Conservation (phyloP, 1,140 invertebrate genomes). For the Pachyrhynchus sulphureomaculatus region DNA sequence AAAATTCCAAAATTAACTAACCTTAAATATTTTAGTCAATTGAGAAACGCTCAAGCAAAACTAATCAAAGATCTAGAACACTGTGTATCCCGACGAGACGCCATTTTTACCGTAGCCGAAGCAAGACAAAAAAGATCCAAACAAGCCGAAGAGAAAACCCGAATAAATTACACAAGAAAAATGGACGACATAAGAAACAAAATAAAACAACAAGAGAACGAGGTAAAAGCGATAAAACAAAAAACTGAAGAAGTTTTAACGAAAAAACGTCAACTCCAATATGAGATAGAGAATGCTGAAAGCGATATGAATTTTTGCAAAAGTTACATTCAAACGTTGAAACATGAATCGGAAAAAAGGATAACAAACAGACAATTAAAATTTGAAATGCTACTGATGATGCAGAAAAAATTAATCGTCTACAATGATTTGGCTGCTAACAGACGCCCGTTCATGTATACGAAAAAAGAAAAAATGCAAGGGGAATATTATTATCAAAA, state of each 20-base stretch:
- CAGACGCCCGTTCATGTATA: conserved; percentile 53
- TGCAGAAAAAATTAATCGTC: conserved; percentile 60
- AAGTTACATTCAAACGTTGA: conserved; percentile 7
- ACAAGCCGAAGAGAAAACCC: conserved; percentile 36
- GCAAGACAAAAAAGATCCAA: conserved; percentile 57
- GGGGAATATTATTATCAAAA: conserved; percentile 56
- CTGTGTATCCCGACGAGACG: conserved; percentile 69
- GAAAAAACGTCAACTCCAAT: conserved; percentile 6
- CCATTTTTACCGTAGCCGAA: conserved; percentile 61
- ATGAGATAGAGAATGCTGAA: conserved; percentile 35
- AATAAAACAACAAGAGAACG: conserved; percentile 58
- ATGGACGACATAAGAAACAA: conserved; percentile 60
- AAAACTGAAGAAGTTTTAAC: conserved; percentile 45
- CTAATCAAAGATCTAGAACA: conserved; percentile 74
- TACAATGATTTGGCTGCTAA: conserved; percentile 56
- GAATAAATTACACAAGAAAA: conserved; percentile 51
- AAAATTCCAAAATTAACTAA: no score
- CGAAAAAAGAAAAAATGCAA: conserved; percentile 53
- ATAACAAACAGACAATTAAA: conserved; percentile 56
- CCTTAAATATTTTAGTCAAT: conserved; percentile 63
- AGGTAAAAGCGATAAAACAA: conserved; percentile 39
- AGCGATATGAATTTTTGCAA: conserved; percentile 28
- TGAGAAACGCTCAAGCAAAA: conserved; percentile 72
- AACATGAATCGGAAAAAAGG: conserved; percentile 52
- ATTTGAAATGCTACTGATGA: conserved; percentile 61